These are phyloP conservation scores for Platycnemis pennipes DNA, from an alignment of 2,888 invertebrate genomes.

Conservation along the genomic window DNA sequence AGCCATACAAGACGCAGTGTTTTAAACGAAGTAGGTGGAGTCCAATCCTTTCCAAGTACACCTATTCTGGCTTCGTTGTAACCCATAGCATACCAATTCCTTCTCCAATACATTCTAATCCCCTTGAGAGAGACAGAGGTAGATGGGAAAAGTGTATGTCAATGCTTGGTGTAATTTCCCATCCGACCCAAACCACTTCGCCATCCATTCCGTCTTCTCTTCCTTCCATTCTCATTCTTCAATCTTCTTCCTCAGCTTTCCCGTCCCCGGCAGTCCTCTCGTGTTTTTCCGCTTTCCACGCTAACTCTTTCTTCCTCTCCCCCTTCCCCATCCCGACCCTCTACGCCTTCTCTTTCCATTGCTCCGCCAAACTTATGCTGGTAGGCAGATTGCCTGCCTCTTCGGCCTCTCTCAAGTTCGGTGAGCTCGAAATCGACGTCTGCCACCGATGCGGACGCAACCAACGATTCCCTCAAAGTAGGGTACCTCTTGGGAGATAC, in stretches of 20 bases:
- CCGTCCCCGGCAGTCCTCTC: neutral
- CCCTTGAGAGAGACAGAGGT: neutral
- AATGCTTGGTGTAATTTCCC: constrained; percentile 58
- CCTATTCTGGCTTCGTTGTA: no score
- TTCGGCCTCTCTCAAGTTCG: neutral
- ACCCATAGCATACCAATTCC: no score
- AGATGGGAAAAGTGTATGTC: constrained; percentile 52
- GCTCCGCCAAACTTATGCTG: neutral
- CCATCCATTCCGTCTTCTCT: neutral
- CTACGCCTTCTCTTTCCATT: neutral
- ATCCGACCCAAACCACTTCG: constrained; percentile 14
- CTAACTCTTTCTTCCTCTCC: neutral
- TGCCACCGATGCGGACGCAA: neutral
- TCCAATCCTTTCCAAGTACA: no score
- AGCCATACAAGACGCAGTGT: no score
- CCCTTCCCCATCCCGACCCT: neutral
- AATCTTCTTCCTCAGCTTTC: neutral
- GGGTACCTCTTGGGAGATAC: neutral
- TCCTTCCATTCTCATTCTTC: neutral
- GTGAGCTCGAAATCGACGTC: neutral
- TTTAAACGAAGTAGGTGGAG: no score
- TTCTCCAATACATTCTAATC: no score
- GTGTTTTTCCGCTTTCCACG: neutral
- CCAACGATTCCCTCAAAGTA: neutral
- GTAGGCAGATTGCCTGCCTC: neutral